These are phyloP conservation scores for Tipula vernalis DNA, from an alignment of 2,888 invertebrate species.

Conservation along the genomic window DNA sequence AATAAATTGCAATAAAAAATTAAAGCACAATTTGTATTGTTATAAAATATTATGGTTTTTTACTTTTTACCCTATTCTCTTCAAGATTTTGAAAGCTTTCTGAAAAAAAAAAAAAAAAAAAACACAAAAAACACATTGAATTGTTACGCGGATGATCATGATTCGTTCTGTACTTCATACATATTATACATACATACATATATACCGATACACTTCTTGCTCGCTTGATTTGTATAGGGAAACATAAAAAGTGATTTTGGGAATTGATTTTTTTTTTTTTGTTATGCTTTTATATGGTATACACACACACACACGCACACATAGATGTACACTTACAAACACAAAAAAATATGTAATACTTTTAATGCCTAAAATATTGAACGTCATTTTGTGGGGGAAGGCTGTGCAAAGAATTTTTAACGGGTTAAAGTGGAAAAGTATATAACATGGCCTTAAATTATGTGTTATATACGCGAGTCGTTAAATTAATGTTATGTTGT, in stretches of 20 bases:
- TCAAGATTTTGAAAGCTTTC: neutral
- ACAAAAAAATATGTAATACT: neutral
- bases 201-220: neutral
- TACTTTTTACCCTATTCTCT: neutral
- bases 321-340: neutral
- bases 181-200: neutral
- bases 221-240: neutral
- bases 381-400: neutral
- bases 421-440: neutral
- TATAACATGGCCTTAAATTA: neutral
- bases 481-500: neutral
- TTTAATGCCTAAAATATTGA: neutral
- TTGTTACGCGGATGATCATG: neutral
- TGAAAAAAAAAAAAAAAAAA: neutral
- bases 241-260: neutral
- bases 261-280: neutral
- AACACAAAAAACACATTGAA: neutral
- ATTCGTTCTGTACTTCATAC: neutral
- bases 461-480: neutral
- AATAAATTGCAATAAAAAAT: neutral
- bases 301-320: neutral
- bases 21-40: constrained; percentile 4
- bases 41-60: neutral
- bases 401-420: neutral
- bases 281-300: neutral